Conservation (phyloP, 1,140 invertebrate species). For the Drosophila bocki region DNA sequence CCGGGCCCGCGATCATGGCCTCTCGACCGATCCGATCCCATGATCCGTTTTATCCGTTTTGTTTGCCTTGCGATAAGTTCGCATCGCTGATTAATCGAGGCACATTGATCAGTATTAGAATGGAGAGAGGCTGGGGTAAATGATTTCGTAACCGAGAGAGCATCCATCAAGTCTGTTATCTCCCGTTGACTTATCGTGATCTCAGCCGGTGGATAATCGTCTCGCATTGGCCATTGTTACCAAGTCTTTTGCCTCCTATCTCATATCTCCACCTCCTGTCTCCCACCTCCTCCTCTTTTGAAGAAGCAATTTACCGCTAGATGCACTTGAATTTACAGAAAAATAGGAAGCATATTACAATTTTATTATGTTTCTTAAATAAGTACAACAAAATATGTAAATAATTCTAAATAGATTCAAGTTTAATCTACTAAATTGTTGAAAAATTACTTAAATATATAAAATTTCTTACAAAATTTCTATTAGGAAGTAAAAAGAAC, state of each 20-base stretch:
- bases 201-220: constrained; percentile 18
- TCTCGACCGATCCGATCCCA: constrained; percentile 12
- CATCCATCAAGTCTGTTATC: constrained; percentile 37
- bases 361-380: not conserved
- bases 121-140: constrained; percentile 1
- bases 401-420: too few species aligned
- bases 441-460: too few species aligned
- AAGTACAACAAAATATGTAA: not conserved
- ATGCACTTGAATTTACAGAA: constrained; percentile 26
- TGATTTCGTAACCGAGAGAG: constrained; percentile 17
- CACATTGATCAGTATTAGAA: constrained; percentile 33
- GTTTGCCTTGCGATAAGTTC: constrained; percentile 37
- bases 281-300: not conserved
- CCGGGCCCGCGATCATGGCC: constrained; percentile 3
- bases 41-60: constrained; percentile 5
- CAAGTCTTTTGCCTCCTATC: not conserved
- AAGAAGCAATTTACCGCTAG: constrained; percentile 17
- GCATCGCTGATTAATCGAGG: constrained; percentile 31
- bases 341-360: not conserved
- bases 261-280: not conserved
- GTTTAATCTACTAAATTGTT: too few species aligned
- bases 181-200: constrained; percentile 27
- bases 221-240: constrained; percentile 2
- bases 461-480: too few species aligned
- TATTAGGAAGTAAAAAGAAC: too few species aligned